Evolutionary conservation across 1,140 invertebrate species (phyloP).

Genomic region (Platyscapa corneri): DNA sequence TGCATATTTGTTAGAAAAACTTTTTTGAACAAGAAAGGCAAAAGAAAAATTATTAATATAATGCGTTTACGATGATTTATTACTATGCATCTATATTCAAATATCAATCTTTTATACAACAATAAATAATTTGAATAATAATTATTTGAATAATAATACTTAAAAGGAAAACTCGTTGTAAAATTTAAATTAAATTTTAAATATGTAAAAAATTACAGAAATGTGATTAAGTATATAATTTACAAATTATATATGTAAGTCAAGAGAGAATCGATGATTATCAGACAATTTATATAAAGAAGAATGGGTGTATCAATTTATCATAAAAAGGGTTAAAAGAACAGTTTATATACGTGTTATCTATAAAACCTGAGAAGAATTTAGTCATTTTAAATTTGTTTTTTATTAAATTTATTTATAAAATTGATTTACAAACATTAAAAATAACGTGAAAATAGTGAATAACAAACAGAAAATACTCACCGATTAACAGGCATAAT

Average conservation of each 20-base stretch:
- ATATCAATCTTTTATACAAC: neutral
- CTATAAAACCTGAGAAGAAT: neutral
- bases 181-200: too few relatives aligned
- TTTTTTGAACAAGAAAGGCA: neutral
- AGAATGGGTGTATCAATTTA: neutral
- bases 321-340: neutral
- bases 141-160: neutral
- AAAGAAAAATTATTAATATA: neutral
- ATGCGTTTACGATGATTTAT: neutral
- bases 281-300: neutral
- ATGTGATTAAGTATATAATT: neutral
- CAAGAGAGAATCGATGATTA: too few relatives aligned
- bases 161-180: neutral
- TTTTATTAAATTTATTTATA: too few relatives aligned
- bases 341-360: neutral
- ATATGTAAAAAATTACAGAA: too few relatives aligned
- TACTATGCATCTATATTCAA: neutral
- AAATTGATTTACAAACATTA: neutral
- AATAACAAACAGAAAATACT: neutral
- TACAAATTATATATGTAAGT: too few relatives aligned
- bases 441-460: neutral
- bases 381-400: too few relatives aligned
- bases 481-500: too few relatives aligned
- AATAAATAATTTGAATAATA: too few relatives aligned
- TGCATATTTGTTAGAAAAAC: too few relatives aligned